Evolutionary conservation across 2,888 invertebrate species (phyloP).

Genomic region (Idaea straminata): DNA sequence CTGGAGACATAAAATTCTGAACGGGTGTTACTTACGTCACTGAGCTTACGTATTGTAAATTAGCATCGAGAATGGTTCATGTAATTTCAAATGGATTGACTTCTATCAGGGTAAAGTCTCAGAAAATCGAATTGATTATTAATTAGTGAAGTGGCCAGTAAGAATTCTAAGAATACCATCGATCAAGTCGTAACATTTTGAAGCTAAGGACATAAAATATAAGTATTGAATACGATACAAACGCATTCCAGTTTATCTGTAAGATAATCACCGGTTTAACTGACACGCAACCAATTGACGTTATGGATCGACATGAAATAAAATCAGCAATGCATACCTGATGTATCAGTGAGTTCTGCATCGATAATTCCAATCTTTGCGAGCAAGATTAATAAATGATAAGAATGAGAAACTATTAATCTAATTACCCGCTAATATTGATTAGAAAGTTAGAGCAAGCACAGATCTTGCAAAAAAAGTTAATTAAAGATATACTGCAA

Average conservation of each 20-base stretch:
- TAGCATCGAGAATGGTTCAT: too few relatives aligned
- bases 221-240: background rate
- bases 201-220: background rate
- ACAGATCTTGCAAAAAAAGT: conserved; percentile 6
- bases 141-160: background rate
- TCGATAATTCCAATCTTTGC: background rate
- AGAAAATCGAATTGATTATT: too few relatives aligned
- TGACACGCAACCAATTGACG: background rate
- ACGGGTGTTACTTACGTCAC: too few relatives aligned
- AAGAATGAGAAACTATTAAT: background rate
- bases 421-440: background rate
- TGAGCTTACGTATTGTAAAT: too few relatives aligned
- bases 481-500: background rate
- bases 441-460: background rate
- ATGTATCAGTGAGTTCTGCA: background rate
- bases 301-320: background rate
- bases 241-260: background rate
- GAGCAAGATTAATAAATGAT: background rate
- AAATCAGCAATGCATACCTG: background rate
- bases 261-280: background rate
- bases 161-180: background rate
- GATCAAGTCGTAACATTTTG: background rate
- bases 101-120: too few relatives aligned
- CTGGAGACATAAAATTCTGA: too few relatives aligned
- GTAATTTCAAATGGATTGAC: too few relatives aligned